Evolutionary conservation across 2,888 invertebrate species (phyloP), one percentile per base, ranked within the genome.

Genomic region (Leptopilina myrica): DNA sequence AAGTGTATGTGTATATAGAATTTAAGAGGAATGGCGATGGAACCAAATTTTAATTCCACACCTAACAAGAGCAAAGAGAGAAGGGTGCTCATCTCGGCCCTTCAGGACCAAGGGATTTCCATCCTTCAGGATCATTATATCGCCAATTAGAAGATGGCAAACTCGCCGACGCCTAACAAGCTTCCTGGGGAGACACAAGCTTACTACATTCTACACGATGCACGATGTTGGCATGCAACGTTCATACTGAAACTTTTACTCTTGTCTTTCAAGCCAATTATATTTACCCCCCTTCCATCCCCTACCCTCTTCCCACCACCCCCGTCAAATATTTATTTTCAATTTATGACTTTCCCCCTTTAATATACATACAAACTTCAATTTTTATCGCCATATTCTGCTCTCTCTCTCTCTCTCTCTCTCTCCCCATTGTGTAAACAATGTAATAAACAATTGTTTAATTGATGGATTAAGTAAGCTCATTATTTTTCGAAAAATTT

Each of bases 81-180:
- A 79, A 84, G 84, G 82, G 82, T 82, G 81, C 83, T 82, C 76
- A 78, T 80, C 81, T 81, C 80, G 79, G 82, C 82, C 80, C 84
- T 84, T 80, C 79, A 82, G 78, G 79, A 84, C 81, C 87, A 87
- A 84, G 84, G 87, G 89, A 88, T 90, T 49, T 90, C 89, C 89
- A 91, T 91, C 90, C 91, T 91, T 90, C 90, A 90, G 89, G 90
- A 91, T 92, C 91, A 91, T 92, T 92, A 91, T 91, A 91, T 91
- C 91, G 91, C 91, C 91, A 91, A 91, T 91, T 91, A 91, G 91
- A 91, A 91, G 91, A 90, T 90, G 87, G 90, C 88, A 88, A 90
- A 88, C 88, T 87, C 87, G 86, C 88, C 89, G 87, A 89, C 90
- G 91, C 89, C 90, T 91, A 92, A 92, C 91, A 92, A 92, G 91